Percentiles rank a stretch among this genome's conserved stretches.
Conservation (phyloP, 2,888 invertebrate species). For the Noctua janthina region DNA sequence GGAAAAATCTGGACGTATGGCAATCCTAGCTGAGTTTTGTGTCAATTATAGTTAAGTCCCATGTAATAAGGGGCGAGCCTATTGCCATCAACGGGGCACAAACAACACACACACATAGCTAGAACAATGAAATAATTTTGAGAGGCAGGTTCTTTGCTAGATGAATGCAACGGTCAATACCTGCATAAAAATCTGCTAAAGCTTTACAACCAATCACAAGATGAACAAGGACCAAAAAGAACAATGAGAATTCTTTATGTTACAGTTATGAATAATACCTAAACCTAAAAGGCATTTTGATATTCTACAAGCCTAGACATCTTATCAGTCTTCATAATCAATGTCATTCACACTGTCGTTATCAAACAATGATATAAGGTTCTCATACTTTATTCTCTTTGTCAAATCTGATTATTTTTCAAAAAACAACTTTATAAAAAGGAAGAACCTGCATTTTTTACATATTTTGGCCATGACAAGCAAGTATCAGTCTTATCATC, state of each 20-base stretch:
- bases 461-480: neutral
- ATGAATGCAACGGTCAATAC: neutral
- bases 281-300: neutral
- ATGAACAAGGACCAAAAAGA: neutral
- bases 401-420: neutral
- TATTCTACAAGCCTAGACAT: slow-evolving; percentile 18
- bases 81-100: neutral
- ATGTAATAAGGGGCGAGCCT: too few species aligned
- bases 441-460: neutral
- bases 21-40: too few species aligned
- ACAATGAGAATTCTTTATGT: neutral
- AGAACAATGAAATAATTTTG: neutral
- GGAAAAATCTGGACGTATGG: too few species aligned
- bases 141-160: neutral
- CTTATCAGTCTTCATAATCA: slow-evolving; percentile 22
- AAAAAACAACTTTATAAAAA: neutral
- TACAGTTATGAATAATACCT: neutral
- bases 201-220: neutral
- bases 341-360: slow-evolving; percentile 30
- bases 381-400: neutral
- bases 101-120: neutral
- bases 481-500: neutral
- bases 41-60: too few species aligned
- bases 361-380: slow-evolving; percentile 5
- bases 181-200: neutral